Conservation (phyloP, 2,888 invertebrate species). For the Rhabditoides inermis region DNA sequence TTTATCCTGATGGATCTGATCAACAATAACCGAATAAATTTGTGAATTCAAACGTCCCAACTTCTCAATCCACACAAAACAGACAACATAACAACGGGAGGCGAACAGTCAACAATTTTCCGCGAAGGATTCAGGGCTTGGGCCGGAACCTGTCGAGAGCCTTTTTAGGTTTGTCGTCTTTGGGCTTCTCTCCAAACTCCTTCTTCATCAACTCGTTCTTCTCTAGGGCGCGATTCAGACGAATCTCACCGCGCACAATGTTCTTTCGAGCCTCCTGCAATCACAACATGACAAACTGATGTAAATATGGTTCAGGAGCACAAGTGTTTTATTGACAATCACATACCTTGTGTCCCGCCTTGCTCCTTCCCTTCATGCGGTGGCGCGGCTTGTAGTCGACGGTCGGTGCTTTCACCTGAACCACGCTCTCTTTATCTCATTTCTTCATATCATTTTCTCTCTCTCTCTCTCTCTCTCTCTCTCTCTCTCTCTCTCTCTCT, state of each 20-base stretch:
- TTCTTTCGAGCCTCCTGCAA: conserved; percentile 20
- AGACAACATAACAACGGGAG: not conserved
- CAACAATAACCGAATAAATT: no score
- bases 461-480: no score
- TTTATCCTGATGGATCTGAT: no score
- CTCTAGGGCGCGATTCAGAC: conserved; percentile 13
- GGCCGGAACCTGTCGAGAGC: conserved; percentile 29
- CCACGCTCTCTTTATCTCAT: not conserved
- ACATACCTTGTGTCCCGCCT: conserved; percentile 19
- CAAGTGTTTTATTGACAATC: not conserved
- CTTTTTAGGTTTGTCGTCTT: conserved; percentile 10
- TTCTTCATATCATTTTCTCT: no score
- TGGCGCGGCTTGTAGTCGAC: conserved; percentile 36
- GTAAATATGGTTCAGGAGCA: conserved; percentile 2
- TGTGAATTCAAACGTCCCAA: no score
- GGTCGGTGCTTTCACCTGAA: conserved; percentile 12
- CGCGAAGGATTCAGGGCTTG: no score
- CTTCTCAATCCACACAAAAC: no score
- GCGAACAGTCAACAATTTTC: conserved; percentile 1
- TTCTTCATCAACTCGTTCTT: conserved; percentile 22
- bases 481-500: no score
- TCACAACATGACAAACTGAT: conserved; percentile 5
- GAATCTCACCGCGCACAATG: conserved; percentile 14
- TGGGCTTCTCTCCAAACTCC: conserved; percentile 14
- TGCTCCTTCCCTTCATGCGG: conserved; percentile 28